These are phyloP conservation scores for Ophion costatus DNA, from an alignment of 2,888 invertebrate species.

Conservation along the genomic window DNA sequence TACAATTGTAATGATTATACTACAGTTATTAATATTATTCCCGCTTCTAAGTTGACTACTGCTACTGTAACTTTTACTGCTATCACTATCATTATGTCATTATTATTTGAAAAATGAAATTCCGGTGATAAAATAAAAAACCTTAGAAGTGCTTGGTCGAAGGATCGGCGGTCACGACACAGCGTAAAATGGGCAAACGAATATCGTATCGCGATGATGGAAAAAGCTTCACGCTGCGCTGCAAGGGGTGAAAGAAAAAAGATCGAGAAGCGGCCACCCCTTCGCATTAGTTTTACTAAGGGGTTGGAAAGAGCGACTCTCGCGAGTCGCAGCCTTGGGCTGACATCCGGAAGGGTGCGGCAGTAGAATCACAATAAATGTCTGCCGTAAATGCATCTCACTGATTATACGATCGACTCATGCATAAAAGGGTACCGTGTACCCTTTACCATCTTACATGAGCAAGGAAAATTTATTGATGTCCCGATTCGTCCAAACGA, in stretches of 20 bases:
- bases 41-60: no score
- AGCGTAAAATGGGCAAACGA: constrained; percentile 17
- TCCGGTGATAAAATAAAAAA: neutral
- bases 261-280: constrained; percentile 60
- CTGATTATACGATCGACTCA: constrained; percentile 77
- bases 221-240: constrained; percentile 27
- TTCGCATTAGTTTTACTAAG: constrained; percentile 63
- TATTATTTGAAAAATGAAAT: neutral
- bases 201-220: constrained; percentile 18
- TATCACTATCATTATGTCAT: no score
- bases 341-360: constrained; percentile 81
- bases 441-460: constrained; percentile 19
- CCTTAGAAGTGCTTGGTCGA: neutral
- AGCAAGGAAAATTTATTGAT: constrained; percentile 2
- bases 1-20: no score
- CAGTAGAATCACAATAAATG: constrained; percentile 76
- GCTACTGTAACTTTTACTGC: neutral
- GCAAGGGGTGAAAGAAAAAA: constrained; percentile 38
- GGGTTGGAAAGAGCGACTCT: constrained; percentile 45
- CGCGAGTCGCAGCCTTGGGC: constrained; percentile 73
- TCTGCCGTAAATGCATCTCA: constrained; percentile 79
- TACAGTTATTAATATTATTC: neutral
- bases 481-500: neutral
- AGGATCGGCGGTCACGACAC: constrained; percentile 1
- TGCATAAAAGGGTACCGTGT: constrained; percentile 7